phyloP scores from a whole-genome alignment of 2,888 invertebrate genomes.

The Lasius fuliginosus region DNA sequence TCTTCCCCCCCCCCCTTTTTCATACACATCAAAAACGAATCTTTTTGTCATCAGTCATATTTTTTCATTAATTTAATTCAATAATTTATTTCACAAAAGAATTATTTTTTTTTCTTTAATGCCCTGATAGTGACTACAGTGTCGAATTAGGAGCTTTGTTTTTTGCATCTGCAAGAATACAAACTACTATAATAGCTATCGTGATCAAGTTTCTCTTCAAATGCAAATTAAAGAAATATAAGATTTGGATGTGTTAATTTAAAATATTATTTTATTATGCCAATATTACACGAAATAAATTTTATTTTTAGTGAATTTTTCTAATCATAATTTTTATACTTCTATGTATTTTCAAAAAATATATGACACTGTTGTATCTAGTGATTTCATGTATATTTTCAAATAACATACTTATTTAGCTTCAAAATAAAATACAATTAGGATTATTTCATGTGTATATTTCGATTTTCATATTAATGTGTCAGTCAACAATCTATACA shows the following conservation, averaged over 20 bases:
- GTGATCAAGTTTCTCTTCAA: not conserved
- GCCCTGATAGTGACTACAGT: not conserved
- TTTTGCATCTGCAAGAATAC: not conserved
- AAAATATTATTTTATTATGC: constrained; percentile 78
- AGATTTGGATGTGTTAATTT: constrained; percentile 70
- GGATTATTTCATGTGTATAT: constrained; percentile 72
- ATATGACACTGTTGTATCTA: constrained; percentile 68
- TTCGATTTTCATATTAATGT: constrained; percentile 73
- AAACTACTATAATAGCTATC: not conserved
- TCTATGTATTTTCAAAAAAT: constrained; percentile 74
- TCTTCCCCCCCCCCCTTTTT: too few species aligned
- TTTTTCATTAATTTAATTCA: not conserved
- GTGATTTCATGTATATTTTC: constrained; percentile 63
- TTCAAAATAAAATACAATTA: constrained; percentile 72
- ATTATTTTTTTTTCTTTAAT: constrained; percentile 3
- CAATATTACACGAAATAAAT: constrained; percentile 79
- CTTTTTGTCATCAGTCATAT: not conserved
- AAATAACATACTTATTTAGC: constrained; percentile 64
- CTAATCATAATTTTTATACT: constrained; percentile 68
- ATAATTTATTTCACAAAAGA: constrained; percentile 13
- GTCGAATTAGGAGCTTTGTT: not conserved
- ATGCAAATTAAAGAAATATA: constrained; percentile 12
- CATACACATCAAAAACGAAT: not conserved
- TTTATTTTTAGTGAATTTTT: constrained; percentile 72
- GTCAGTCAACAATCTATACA: constrained; percentile 81